Evolutionary conservation across 2,113 vertebrate genomes (phyloP), one percentile per base, ranked within the genome.

Genomic region (Laterallus jamaicensis): DNA sequence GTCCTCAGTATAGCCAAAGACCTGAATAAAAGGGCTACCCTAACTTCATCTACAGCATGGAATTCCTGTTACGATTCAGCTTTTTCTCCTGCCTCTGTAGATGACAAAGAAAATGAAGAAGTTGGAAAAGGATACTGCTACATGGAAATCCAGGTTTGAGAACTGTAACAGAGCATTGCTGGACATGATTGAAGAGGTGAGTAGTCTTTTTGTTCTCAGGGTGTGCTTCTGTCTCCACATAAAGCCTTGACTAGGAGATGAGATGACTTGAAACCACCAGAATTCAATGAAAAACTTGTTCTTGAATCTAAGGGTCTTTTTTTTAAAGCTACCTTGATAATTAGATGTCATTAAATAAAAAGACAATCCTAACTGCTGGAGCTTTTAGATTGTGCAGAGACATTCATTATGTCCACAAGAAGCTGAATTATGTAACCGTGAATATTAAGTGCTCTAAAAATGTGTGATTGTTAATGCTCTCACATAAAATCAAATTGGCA

Each of bases 91-190:
- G 70, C 73, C 97, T 97, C 93, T 96, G 8, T 76, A 99, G 99
- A 99, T 99, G 98, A 98, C 99, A 39, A 99, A 98, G 73, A 99
- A 99, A 97, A 99, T 99, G 98, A 99, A 99, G 96, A 99, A 98
- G 74, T 66, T 99, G 96, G 99, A 99, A 86, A 99, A 99, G 78
- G 99, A 99, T 91, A 99, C 99, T 1, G 98, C 97, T 89, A 97
- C 98, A 4, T 99, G 99, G 99, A 99, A 99, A 98, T 98, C 98
- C 15, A 98, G 99, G 56, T 99, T 99, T 96, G 99, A 99, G 97
- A 99, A 98, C 96, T 99, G 99, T 94, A 99, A 99, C 98, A 99
- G 98, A 97, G 98, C 99, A 4, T 98, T 99, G 66, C 86, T 98
- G 81, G 99, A 99, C 88, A 99, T 99, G 99, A 99, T 99, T 14